Percentiles rank a stretch among this genome's conserved stretches.
phyloP scores from a whole-genome alignment of 1,140 invertebrate species.

The Drosophila asahinai region DNA sequence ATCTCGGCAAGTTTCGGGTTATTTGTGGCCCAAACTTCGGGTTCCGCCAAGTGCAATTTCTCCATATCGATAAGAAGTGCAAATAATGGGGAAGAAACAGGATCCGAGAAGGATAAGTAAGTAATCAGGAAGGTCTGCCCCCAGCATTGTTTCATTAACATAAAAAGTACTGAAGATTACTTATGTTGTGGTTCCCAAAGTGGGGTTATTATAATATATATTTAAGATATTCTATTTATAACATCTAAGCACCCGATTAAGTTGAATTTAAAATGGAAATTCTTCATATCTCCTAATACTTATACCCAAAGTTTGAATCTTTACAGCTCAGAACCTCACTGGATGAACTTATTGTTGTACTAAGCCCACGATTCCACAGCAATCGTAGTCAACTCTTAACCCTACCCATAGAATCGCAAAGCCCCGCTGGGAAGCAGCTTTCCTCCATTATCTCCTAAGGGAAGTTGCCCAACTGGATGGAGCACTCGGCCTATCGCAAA shows the following conservation, averaged over 20 bases:
- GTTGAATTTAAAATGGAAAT: neutral
- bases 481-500: constrained; percentile 65
- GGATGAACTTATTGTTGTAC: constrained; percentile 23
- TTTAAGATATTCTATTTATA: neutral
- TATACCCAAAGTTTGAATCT: constrained; percentile 8
- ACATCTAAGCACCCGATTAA: neutral
- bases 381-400: constrained; percentile 21
- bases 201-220: neutral
- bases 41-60: constrained; percentile 29
- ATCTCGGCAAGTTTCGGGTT: constrained; percentile 58
- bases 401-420: constrained; percentile 1
- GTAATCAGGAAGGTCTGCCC: neutral
- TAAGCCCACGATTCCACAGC: neutral
- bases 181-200: no score
- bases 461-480: constrained; percentile 15
- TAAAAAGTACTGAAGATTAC: neutral
- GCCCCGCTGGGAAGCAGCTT: constrained; percentile 40
- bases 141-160: constrained; percentile 5
- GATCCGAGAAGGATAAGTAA: neutral
- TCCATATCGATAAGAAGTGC: constrained; percentile 40
- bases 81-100: constrained; percentile 25
- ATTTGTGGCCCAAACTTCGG: constrained; percentile 57
- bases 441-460: constrained; percentile 56
- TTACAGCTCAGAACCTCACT: neutral
- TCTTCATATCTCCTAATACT: neutral